Conservation (phyloP, 2,797 vertebrate species). For the Etheostoma nigrum region DNA sequence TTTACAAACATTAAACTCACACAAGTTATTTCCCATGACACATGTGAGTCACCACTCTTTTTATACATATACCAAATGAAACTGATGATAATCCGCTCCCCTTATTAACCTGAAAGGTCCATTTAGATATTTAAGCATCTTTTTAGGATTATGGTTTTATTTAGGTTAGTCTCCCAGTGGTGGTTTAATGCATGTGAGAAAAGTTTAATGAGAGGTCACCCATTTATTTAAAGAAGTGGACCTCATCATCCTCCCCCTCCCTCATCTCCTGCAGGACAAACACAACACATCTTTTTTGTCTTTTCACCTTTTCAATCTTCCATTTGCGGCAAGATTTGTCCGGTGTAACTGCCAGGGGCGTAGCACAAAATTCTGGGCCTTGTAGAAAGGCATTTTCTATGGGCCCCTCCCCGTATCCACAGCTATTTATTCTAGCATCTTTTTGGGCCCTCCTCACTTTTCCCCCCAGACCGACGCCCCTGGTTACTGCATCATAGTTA, state of each 20-base stretch:
- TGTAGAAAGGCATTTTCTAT: too few species aligned
- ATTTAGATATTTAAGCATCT: constrained; percentile 33
- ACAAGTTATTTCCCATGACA: not conserved
- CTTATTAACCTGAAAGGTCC: constrained; percentile 42
- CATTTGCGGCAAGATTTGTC: constrained; percentile 13
- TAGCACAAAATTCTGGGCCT: too few species aligned
- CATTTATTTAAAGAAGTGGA: constrained; percentile 8
- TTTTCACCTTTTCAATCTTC: not conserved
- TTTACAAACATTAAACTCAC: too few species aligned
- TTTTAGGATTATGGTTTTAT: constrained; percentile 43
- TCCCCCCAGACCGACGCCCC: too few species aligned
- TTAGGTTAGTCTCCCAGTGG: constrained; percentile 14
- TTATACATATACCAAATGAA: constrained; percentile 23
- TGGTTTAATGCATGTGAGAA: constrained; percentile 31
- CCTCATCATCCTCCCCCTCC: not conserved
- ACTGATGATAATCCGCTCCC: constrained; percentile 28
- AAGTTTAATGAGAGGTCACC: constrained; percentile 41
- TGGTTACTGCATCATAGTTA: constrained; percentile 6
- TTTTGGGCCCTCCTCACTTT: too few species aligned
- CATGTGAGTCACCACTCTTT: constrained; percentile 9
- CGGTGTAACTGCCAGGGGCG: constrained; percentile 3
- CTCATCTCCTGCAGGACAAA: not conserved
- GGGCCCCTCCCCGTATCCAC: too few species aligned
- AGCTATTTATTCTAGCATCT: too few species aligned
- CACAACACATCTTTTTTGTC: not conserved